Evolutionary conservation across 2,888 invertebrate species (phyloP), one percentile per base, ranked within the genome.

Genomic region (Cremastinae sp.): DNA sequence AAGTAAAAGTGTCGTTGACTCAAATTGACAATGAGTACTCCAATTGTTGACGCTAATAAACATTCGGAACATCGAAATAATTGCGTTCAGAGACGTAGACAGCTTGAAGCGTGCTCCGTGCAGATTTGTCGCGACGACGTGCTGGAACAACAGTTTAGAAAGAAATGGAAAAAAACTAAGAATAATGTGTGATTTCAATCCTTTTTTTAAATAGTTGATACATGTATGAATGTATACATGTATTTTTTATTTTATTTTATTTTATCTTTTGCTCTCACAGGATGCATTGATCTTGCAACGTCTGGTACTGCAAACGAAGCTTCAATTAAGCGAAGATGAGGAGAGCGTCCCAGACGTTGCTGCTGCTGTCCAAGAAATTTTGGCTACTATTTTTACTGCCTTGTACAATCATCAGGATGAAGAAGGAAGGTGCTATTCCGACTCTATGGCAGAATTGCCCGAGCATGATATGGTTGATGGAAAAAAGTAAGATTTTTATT

Each of bases 371-470:
- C 97, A 98, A 88, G 98, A 98, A 84, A 91, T 99, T 69, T 92
- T 99, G 47, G 93, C 96, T 7, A 96, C 95, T 45, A 92, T 99
- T 43, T 98, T 99, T 88, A 97, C 97, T 10, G 94, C 95, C 0
- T 94, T 98, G 2, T 98, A 98, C 90, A 98, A 98, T 88, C 97
- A 98, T 89, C 97, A 98, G 90, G 98, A 99, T 88, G 96, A 97
- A 84, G 98, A 98, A 90, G 98, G 98, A 53, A 93, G 98, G 72
- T 98, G 98, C 87, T 98, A 96, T 90, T 97, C 97, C 0, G 98
- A 99, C 91, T 97, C 98, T 1, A 94, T 99, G 93, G 95, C 96
- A 0, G 99, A 99, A 87, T 90, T 98, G 20, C 95, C 97, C 0
- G 97, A 98, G 84, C 95, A 96, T 87, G 97, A 97, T 87, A 87